Base-by-base conservation (phyloP, 1,140 invertebrate species). In the Drosophila azteca region DNA sequence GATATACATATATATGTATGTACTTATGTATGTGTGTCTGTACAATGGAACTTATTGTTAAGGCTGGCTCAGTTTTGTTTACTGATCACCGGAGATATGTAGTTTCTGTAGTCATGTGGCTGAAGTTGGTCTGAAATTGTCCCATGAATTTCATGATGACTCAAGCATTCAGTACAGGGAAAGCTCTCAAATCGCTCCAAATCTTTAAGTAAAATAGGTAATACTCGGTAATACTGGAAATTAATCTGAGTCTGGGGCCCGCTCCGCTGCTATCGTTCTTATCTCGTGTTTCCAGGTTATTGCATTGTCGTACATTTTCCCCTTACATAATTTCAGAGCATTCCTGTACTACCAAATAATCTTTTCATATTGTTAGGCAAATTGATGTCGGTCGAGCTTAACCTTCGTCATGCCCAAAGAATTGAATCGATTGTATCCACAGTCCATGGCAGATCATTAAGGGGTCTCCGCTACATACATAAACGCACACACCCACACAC, bases 361-460 rank as follows among this genome's bases (percentile, higher is more conserved):
- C 22, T 41, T 20, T 54, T 35, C 26, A 31, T 43, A 62, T 72
- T 72, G 57, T 71, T 62, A 72, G 50, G 57, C 67, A 54, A 72
- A 72, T 62, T 49, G 49, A 72, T n/a, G n/a, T 20, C 17, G 72
- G 58, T 54, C 52, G 52, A 31, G 41, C 51, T 64, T 73, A 73
- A 73, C 70, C 70, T 55, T 51, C 70, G 51, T 73, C 64, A 69
- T 68, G 49, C 17, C 64, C 64, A 49, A 45, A 67, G 67, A 64
- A 57, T 65, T 53, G 70, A 65, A 53, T 74, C 71, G 71, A 74
- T 65, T 74, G 69, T 57, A 48, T 41, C 60, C 35, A 73, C 54
- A 51, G 57, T 43, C 57, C 54, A n/a, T 46, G 24, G 43, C 54
- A 46, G 71, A 74, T 75, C 71, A 66, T 74, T 49, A 53, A 48